Base-by-base conservation (phyloP, 2,113 vertebrate species). In the Leucopsar rothschildi region DNA sequence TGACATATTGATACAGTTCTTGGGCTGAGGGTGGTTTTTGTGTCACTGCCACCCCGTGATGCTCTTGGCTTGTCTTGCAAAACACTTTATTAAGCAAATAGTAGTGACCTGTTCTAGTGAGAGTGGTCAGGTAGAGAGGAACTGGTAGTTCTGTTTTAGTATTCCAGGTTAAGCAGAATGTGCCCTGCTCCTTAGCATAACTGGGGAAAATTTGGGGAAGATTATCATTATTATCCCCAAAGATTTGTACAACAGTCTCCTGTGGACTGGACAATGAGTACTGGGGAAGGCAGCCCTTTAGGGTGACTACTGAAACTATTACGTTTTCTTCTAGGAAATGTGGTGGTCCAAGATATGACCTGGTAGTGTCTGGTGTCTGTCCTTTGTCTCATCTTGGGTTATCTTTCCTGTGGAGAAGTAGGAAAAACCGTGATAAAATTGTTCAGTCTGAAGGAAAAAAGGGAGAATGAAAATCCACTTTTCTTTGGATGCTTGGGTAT, bases 281-380 rank as follows among this genome's bases (percentile, higher is more conserved):
- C 11, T 47, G 53, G 28, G n/a, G 64, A 53, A 64, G 20, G 59
- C 24, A 52, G 23, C 7, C 16, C n/a, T 65, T 37, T 18, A 72
- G 75, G 16, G 7, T 68, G 29, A 18, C 44, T 27, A 44, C 29
- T 12, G 17, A 17, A 45, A 19, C 14, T 50, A 14, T 39, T 35
- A 1, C 6, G 0, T 6, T 1, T 12, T 68, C 40, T 53, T 40
- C 7, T 35, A 76, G 59, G 24, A 45, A 69, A 61, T 17, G 20
- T 20, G 23, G 5, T 4, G 21, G 33, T 24, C 61, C 17, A 12
- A 11, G 20, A 1, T 13, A 6, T 1, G 7, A 42, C 21, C 21
- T 4, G 49, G n/a, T 49, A 8, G 11, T n/a, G 44, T 28, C 33
- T 37, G 12, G 9, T 55, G 40, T 61, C 53, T 20, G 29, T 39